A percentile compares a stretch with the other conserved stretches of the same genome.
Conservation (phyloP, 1,140 invertebrate genomes). For the Trichonephila clavata region DNA sequence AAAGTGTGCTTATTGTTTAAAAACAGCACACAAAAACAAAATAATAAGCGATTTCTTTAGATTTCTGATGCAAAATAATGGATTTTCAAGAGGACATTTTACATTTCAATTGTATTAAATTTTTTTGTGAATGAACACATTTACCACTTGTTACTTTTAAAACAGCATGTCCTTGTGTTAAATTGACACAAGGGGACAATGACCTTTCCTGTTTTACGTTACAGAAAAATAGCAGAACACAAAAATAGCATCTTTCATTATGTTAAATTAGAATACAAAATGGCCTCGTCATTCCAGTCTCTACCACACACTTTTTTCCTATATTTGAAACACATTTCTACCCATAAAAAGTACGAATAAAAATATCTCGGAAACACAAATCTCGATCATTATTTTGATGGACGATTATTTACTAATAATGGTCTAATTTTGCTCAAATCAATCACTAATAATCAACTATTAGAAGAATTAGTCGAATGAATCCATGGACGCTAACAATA, state of each 20-base stretch:
- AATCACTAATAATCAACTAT: slow-evolving; percentile 16
- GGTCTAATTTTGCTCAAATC: slow-evolving; percentile 11
- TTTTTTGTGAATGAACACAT: no score
- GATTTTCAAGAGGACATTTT: no score
- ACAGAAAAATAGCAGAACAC: slow-evolving; percentile 57
- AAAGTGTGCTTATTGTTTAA: no score
- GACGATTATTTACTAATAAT: slow-evolving; percentile 30
- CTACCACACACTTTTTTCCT: not conserved
- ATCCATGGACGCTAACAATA: slow-evolving; percentile 8
- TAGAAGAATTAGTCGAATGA: not conserved
- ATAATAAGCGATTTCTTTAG: no score
- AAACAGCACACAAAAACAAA: no score
- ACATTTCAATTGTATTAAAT: no score
- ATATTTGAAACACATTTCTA: slow-evolving; percentile 2
- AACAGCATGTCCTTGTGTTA: slow-evolving; percentile 36
- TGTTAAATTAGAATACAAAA: slow-evolving; percentile 50
- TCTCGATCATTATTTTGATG: slow-evolving; percentile 6
- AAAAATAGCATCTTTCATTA: slow-evolving; percentile 53
- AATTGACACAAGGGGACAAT: not conserved
- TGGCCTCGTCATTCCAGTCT: not conserved
- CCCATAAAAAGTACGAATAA: not conserved
- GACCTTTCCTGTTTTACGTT: not conserved
- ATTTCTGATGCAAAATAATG: no score
- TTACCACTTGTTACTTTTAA: not conserved
- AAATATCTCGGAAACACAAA: not conserved